These are phyloP conservation scores for Panzeria rudis DNA, from an alignment of 2,888 invertebrate species.

Conservation along the genomic window DNA sequence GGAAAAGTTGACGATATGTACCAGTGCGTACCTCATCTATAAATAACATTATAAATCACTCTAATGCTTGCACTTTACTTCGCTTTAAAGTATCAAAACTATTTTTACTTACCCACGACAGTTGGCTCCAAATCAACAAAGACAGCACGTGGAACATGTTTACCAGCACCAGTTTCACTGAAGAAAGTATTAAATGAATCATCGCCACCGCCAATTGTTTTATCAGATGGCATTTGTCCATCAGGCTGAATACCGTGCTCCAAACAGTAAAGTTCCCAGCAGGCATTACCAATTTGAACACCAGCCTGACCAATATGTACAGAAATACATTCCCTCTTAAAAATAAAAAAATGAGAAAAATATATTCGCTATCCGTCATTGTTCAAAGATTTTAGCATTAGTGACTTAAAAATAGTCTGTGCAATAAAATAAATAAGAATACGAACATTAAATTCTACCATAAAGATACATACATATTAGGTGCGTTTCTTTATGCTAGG, in stretches of 20 bases:
- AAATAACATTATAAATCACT: constrained; percentile 1
- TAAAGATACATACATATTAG: too few species aligned
- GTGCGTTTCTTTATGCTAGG: too few species aligned
- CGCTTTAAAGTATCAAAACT: background rate
- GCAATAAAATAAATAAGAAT: too few species aligned
- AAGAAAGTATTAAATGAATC: constrained; percentile 92
- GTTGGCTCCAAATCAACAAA: constrained; percentile 97
- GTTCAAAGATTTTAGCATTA: background rate
- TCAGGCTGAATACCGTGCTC: constrained; percentile 94
- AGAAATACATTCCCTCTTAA: constrained; percentile 92
- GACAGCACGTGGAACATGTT: constrained; percentile 94
- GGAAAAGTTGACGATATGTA: constrained; percentile 92
- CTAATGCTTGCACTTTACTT: background rate
- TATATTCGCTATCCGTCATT: constrained; percentile 5
- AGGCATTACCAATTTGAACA: constrained; percentile 94
- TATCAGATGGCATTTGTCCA: constrained; percentile 93
- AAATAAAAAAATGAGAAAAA: constrained; percentile 32
- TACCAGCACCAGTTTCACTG: constrained; percentile 89
- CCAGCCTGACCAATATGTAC: constrained; percentile 94
- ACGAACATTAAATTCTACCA: too few species aligned
- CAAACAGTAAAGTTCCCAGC: constrained; percentile 93
- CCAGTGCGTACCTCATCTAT: constrained; percentile 92
- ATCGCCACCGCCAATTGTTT: constrained; percentile 89
- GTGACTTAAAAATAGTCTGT: background rate
- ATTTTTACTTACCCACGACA: constrained; percentile 89